phyloP scores from a whole-genome alignment of 23 tunicate genomes.

The Trididemnum miniatum region DNA sequence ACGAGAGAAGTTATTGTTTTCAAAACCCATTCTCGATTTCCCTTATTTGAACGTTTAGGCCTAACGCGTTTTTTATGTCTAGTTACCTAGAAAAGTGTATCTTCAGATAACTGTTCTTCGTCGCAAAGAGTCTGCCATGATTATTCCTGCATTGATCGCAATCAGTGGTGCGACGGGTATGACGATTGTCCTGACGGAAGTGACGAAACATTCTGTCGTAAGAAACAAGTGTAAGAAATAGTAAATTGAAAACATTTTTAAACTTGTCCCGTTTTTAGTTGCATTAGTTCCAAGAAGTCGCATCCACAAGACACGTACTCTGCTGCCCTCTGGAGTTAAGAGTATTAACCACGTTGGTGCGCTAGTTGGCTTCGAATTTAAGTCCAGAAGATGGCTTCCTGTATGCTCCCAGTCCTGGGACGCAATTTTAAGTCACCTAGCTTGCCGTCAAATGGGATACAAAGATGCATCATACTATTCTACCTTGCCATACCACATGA shows the following conservation, averaged over 20 bases:
- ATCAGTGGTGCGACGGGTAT: constrained; percentile 77
- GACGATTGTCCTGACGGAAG: constrained; percentile 83
- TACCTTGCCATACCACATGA: neutral
- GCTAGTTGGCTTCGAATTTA: constrained; percentile 41
- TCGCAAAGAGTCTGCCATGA: constrained; percentile 42
- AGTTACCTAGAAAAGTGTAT: no score
- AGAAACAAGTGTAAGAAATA: constrained; percentile 1
- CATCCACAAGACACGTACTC: neutral
- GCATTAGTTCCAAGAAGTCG: constrained; percentile 2
- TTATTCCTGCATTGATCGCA: constrained; percentile 45
- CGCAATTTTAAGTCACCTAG: constrained; percentile 36
- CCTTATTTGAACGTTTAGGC: no score
- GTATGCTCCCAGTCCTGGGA: constrained; percentile 72
- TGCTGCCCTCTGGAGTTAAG: neutral
- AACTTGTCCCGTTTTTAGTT: constrained; percentile 20
- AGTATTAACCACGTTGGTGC: constrained; percentile 7
- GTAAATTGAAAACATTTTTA: no score
- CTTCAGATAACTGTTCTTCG: constrained; percentile 62
- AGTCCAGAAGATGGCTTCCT: constrained; percentile 50
- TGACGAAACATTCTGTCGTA: constrained; percentile 81
- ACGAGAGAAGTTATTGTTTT: no score
- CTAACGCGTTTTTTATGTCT: no score
- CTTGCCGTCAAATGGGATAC: constrained; percentile 73
- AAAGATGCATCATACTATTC: constrained; percentile 28
- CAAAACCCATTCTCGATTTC: no score